These are phyloP conservation scores for Pseudomyrmex flavicornis DNA, from an alignment of 1,140 invertebrate species.

Conservation along the genomic window DNA sequence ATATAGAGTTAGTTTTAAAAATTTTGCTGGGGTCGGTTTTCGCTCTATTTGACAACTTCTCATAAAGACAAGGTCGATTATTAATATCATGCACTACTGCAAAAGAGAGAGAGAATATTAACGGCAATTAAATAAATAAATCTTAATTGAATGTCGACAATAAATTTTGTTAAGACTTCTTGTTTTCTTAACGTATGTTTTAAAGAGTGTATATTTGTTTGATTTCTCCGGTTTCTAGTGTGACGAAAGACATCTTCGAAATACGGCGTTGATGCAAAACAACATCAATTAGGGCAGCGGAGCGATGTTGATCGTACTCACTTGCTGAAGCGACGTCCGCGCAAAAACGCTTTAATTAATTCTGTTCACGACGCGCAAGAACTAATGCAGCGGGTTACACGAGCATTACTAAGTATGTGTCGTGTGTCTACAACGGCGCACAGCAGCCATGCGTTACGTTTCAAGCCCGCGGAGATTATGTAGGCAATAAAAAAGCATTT, in stretches of 20 bases:
- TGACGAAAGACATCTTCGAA: constrained; percentile 54
- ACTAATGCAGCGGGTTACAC: constrained; percentile 68
- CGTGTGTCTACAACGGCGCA: constrained; percentile 10
- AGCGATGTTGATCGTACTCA: constrained; percentile 71
- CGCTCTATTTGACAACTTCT: background rate
- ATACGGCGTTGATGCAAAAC: constrained; percentile 69
- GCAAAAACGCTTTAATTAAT: constrained; percentile 79
- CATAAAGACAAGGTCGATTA: background rate
- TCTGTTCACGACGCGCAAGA: constrained; percentile 71
- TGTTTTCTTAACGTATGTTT: background rate
- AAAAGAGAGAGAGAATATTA: background rate
- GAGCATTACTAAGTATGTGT: constrained; percentile 70
- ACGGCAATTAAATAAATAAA: background rate
- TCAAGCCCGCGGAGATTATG: constrained; percentile 35
- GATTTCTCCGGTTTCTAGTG: constrained; percentile 26
- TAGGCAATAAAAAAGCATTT: constrained; percentile 54
- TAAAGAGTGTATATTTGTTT: constrained; percentile 12
- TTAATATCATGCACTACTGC: background rate
- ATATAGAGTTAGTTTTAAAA: background rate
- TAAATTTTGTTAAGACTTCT: background rate
- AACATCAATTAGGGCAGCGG: constrained; percentile 74
- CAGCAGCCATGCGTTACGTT: constrained; percentile 46
- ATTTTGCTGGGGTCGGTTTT: constrained; percentile 1
- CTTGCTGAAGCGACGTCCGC: constrained; percentile 54
- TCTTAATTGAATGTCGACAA: background rate